These are phyloP conservation scores for Ophiothrix spiculata DNA, from an alignment of 35 echinoderm and acorn worm species.

Conservation along the genomic window DNA sequence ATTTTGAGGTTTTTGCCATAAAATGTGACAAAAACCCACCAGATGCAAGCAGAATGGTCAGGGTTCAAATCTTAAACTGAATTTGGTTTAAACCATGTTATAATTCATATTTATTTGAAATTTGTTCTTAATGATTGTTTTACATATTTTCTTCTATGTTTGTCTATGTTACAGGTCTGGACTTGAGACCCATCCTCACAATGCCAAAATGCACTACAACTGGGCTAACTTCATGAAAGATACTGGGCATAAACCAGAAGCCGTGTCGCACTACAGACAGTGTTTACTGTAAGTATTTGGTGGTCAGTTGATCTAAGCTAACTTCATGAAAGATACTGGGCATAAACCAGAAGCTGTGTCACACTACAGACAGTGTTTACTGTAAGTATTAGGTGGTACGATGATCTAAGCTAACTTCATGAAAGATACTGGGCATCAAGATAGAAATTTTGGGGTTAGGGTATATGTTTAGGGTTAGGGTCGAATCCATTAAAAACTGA, in stretches of 20 bases:
- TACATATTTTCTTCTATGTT: not conserved
- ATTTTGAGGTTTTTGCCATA: too few relatives aligned
- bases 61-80: too few relatives aligned
- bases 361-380: too few relatives aligned
- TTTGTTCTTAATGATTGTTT: not conserved
- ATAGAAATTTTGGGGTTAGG: not conserved
- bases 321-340: conserved; percentile 65
- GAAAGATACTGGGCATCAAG: conserved; percentile 45
- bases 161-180: conserved; percentile 69
- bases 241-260: conserved; percentile 39
- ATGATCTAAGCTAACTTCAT: conserved; percentile 73
- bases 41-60: too few relatives aligned
- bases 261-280: conserved; percentile 67
- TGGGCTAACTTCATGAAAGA: conserved; percentile 84
- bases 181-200: conserved; percentile 71
- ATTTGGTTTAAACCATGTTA: not conserved
- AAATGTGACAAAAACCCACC: too few relatives aligned
- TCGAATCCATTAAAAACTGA: not conserved
- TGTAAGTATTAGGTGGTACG: too few relatives aligned
- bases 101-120: not conserved
- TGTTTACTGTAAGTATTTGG: too few relatives aligned
- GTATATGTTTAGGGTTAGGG: not conserved
- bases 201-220: conserved; percentile 99
- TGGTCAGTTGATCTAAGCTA: conserved; percentile 53
- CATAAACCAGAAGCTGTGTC: conserved; percentile 47